Conservation (phyloP, 1,140 invertebrate genomes). For the Aricia agestis region DNA sequence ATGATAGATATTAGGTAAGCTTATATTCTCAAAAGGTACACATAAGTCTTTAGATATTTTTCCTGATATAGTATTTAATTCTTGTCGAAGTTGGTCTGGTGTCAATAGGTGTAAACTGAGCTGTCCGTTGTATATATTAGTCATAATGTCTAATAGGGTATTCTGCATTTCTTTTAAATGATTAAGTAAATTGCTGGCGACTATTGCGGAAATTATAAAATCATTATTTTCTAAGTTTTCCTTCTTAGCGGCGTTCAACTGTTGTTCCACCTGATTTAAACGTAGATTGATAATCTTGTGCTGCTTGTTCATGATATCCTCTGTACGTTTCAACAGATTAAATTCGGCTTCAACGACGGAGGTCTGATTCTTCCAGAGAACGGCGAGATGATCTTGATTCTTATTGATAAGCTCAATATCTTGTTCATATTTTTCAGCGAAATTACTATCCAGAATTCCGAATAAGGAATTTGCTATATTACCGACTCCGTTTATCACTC, state of each 20-base stretch:
- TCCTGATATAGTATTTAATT: conserved; percentile 19
- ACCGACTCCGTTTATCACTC: conserved; percentile 25
- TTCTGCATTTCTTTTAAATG: conserved; percentile 21
- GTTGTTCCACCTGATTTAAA: conserved; percentile 8
- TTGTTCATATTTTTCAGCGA: conserved; percentile 21
- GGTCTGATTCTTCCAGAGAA: conserved; percentile 7
- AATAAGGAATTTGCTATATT: conserved; percentile 26
- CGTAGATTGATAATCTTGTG: conserved; percentile 16
- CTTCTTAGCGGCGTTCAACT: background rate
- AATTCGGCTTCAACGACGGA: conserved; percentile 15
- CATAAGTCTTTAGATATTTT: conserved; percentile 23
- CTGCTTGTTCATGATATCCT: conserved; percentile 14
- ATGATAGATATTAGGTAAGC: conserved; percentile 23
- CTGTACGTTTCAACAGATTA: conserved; percentile 14
- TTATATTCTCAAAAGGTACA: conserved; percentile 21
- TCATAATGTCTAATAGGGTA: conserved; percentile 21
- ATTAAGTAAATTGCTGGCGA: conserved; percentile 20
- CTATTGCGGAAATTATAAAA: conserved; percentile 15
- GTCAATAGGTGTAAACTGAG: conserved; percentile 17
- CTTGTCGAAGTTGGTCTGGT: conserved; percentile 19
- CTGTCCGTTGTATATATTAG: conserved; percentile 24
- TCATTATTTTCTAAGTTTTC: background rate
- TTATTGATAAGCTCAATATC: conserved; percentile 17
- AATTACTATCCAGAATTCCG: conserved; percentile 22
- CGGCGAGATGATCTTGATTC: conserved; percentile 13